These are phyloP conservation scores for Apodemia mormo DNA, from an alignment of 2,888 invertebrate genomes.

Conservation along the genomic window DNA sequence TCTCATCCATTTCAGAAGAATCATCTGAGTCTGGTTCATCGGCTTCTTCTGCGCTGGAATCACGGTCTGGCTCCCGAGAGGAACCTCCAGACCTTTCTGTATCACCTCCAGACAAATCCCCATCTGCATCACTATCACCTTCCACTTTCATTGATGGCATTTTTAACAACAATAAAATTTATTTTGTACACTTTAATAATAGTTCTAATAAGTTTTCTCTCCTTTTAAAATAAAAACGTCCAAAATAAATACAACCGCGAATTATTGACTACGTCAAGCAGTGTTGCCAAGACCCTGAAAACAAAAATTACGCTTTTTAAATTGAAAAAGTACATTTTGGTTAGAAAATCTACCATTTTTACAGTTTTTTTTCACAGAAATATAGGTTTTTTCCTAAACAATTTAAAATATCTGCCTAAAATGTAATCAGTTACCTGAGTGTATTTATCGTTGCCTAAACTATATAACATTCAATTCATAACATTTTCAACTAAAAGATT, in stretches of 20 bases:
- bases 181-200: conserved; percentile 6
- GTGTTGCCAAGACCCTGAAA: neutral
- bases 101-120: conserved; percentile 86
- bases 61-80: conserved; percentile 84
- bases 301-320: neutral
- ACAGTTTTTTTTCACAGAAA: no score
- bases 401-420: neutral
- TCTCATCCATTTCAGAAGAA: conserved; percentile 95
- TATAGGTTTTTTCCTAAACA: no score
- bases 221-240: conserved; percentile 23
- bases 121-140: conserved; percentile 83
- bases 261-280: conserved; percentile 28
- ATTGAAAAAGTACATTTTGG: no score
- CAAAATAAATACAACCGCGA: conserved; percentile 19
- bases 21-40: conserved; percentile 92
- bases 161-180: conserved; percentile 22
- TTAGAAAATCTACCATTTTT: no score
- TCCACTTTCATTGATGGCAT: conserved; percentile 88
- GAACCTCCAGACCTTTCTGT: conserved; percentile 86
- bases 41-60: conserved; percentile 89
- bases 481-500: no score
- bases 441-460: no score
- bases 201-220: conserved; percentile 29
- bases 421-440: no score
- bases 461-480: no score